Base-by-base conservation (phyloP, 2,797 vertebrate genomes). In the Argya squamiceps region DNA sequence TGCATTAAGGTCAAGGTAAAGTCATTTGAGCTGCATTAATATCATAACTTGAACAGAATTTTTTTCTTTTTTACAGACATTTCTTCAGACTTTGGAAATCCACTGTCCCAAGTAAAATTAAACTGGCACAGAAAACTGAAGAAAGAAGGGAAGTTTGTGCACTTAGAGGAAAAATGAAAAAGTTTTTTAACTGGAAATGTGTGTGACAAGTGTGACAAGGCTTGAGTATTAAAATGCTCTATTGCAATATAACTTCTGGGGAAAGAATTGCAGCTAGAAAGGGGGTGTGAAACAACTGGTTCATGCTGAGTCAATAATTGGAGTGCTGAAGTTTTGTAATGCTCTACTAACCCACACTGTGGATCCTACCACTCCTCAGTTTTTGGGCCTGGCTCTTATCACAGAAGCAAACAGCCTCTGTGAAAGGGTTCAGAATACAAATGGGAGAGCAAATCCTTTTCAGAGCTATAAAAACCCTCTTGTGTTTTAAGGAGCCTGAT, bases 391-490 rank as follows among this genome's bases (percentile, higher is more conserved):
- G 76, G 50, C 52, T 92, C 63, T 91, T 94, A 93, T 73, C 76
- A 39, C 49, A 27, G 29, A 29, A 88, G 47, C 83, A 82, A 91
- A 60, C 55, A 71, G 49, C 36, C 43, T 47, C 11, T 60, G 36
- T 64, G 50, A 88, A 89, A 80, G 26, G 29, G 65, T 43, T 84
- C 65, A 56, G 76, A 73, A 78, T 12, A 91, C 67, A 81, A 94
- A 90, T 0, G 0, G 17, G 46, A 46, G 32, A 86, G 82, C 78
- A 85, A 91, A 89, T 60, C 69, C 46, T 95, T 79, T 86, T 81
- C 88, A 86, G 85, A 84, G 56, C 59, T 82, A 34, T 82, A 96
- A 90, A 90, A 95, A 46, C 24, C 62, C 44, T 81, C 76, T 74
- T 69, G 50, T 88, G 32, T 88, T 93, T 58, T 81, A 74, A 91